Evolutionary conservation across 2,797 vertebrate species (phyloP), one percentile per base, ranked within the genome.

Genomic region (Silurus lanzhouensis): DNA sequence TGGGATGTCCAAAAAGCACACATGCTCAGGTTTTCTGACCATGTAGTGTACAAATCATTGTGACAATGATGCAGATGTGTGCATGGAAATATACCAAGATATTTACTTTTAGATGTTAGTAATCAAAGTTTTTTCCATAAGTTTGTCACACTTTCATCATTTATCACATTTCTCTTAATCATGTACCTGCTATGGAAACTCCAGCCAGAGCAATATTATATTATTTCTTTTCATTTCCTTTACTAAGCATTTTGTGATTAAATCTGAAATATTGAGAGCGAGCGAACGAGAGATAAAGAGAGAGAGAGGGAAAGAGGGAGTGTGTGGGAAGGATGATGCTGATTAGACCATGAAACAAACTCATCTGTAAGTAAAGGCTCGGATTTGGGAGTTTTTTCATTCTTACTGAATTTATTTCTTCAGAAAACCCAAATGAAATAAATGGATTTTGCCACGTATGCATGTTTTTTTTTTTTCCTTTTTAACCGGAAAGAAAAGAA

Each of bases 341-440:
- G 76, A 64, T 85, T 85, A 78, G n/a, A 58, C 76, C 61, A 71
- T 71, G 19, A 77, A 17, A 78, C 55, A 76, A 57, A 20, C 76
- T 78, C 77, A 60, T 77, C 27, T 77, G 58, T 38, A 64, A 85
- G 58, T 38, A 64, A 85, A 81, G 14, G 14, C 68, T 72, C 44
- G 27, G 48, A 52, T 52, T 81, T 74, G 10, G 44, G 57, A 78
- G 67, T 74, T 64, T 46, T 64, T 61, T 52, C 22, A 55, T 68
- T 66, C 52, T 71, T 76, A 71, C 8, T 80, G 64, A 22, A 55
- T 44, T 61, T 71, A 88, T 85, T 84, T 84, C 83, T 75, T 52
- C 8, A 10, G 83, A 75, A 80, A 89, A 71, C 52, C 52, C 52
- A 55, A 84, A 90, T 83, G 72, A 10, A 86, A 88, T 87, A 85